phyloP scores from a whole-genome alignment of 2,888 invertebrate species.

The Onchidella celtica region DNA sequence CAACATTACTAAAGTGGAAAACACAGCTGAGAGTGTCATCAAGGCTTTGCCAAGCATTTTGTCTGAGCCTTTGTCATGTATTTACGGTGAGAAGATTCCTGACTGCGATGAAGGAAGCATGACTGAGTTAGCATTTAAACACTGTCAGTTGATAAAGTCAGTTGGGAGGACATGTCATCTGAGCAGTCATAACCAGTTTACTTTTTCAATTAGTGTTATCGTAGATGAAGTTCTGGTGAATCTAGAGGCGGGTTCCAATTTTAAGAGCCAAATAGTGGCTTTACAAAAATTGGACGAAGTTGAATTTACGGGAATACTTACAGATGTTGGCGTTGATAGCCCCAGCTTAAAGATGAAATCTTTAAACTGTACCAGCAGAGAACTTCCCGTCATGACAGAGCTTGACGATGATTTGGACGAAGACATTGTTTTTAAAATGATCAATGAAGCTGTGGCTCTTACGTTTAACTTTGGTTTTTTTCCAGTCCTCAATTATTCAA shows the following conservation, averaged over 20 bases:
- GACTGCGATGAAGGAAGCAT: constrained; percentile 60
- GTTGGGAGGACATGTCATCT: constrained; percentile 70
- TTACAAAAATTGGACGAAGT: constrained; percentile 88
- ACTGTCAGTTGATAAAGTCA: constrained; percentile 68
- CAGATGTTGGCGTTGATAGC: constrained; percentile 83
- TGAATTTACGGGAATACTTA: constrained; percentile 86
- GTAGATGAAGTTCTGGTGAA: constrained; percentile 63
- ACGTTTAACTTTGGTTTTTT: constrained; percentile 77
- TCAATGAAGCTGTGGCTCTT: constrained; percentile 66
- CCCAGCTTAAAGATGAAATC: constrained; percentile 85
- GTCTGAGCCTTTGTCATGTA: constrained; percentile 71
- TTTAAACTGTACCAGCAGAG: constrained; percentile 88
- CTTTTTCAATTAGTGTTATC: constrained; percentile 63
- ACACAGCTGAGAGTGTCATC: constrained; percentile 73
- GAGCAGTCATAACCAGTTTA: constrained; percentile 63
- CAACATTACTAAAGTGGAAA: constrained; percentile 68
- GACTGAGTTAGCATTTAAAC: constrained; percentile 53
- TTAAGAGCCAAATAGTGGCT: constrained; percentile 87
- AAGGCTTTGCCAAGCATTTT: constrained; percentile 71
- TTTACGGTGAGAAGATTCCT: constrained; percentile 69
- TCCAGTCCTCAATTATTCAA: constrained; percentile 63
- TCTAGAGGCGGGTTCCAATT: constrained; percentile 86
- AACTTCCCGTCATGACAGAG: constrained; percentile 78
- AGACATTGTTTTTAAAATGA: constrained; percentile 59
- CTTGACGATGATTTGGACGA: constrained; percentile 58